These are phyloP conservation scores for Euborellia annulipes DNA, from an alignment of 1,140 invertebrate species.

Conservation along the genomic window DNA sequence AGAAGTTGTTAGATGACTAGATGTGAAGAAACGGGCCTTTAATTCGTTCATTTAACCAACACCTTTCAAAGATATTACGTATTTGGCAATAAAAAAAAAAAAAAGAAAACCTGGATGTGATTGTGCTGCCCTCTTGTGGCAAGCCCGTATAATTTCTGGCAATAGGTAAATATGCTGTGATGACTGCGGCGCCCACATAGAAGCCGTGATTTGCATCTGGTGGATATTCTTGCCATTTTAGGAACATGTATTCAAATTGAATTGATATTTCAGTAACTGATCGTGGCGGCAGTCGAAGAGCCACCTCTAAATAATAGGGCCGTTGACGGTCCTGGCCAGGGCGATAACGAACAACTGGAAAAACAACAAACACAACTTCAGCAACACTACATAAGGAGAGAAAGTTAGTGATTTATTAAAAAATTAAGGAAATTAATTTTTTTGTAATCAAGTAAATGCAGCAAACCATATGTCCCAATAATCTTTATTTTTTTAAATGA, in stretches of 20 bases:
- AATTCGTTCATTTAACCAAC: too few species aligned
- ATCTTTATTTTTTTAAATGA: too few species aligned
- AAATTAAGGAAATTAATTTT: too few species aligned
- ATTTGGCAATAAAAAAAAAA: background rate
- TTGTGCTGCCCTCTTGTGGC: constrained; percentile 50
- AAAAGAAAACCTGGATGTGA: constrained; percentile 36
- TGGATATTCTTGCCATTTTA: constrained; percentile 98
- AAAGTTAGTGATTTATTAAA: too few species aligned
- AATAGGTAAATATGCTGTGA: constrained; percentile 59
- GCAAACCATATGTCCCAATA: too few species aligned
- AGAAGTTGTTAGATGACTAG: too few species aligned
- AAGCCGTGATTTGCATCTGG: constrained; percentile 98
- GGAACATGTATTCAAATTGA: constrained; percentile 84
- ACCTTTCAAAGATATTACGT: too few species aligned
- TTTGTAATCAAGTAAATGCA: too few species aligned
- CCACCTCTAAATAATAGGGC: constrained; percentile 81
- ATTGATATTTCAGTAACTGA: constrained; percentile 69
- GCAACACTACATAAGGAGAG: too few species aligned
- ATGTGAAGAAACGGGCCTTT: too few species aligned
- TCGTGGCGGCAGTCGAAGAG: constrained; percentile 59
- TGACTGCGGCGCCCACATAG: constrained; percentile 73
- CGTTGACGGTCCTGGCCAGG: constrained; percentile 69
- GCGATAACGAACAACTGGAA: too few species aligned
- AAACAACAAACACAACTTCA: too few species aligned
- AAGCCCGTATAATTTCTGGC: constrained; percentile 63